phyloP scores from a whole-genome alignment of 2,888 invertebrate genomes.

The Rhimphoctona megacephalus region DNA sequence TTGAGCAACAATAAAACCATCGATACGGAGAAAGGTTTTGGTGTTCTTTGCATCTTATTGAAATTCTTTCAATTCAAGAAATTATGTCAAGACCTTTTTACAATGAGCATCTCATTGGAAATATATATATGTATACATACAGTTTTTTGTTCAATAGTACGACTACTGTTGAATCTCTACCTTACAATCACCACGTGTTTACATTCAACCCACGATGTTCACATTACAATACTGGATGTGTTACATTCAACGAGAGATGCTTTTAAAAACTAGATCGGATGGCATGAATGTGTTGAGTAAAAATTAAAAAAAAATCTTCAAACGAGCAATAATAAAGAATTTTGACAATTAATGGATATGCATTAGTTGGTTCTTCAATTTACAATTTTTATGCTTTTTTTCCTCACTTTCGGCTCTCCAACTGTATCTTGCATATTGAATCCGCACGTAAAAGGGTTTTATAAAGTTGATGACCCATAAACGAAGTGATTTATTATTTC shows the following conservation, averaged over 20 bases:
- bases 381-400: constrained; percentile 6
- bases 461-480: constrained; percentile 68
- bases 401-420: constrained; percentile 7
- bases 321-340: constrained; percentile 4
- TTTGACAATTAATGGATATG: constrained; percentile 9
- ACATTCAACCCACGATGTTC: constrained; percentile 26
- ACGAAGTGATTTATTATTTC: constrained; percentile 70
- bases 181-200: constrained; percentile 21
- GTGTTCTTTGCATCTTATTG: not conserved
- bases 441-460: constrained; percentile 21
- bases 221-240: constrained; percentile 14
- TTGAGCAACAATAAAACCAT: constrained; percentile 43
- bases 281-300: constrained; percentile 3
- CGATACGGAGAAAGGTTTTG: constrained; percentile 8
- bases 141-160: not conserved
- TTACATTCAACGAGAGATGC: constrained; percentile 7
- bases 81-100: not conserved
- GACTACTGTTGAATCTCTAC: not conserved
- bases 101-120: constrained; percentile 1
- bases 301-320: not conserved
- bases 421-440: constrained; percentile 59
- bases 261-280: constrained; percentile 7
- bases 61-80: not conserved
- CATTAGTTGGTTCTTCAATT: constrained; percentile 33
- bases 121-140: not conserved